Evolutionary conservation across 2,888 invertebrate genomes (phyloP), one percentile per base, ranked within the genome.

Genomic region (Cephus nigrinus): DNA sequence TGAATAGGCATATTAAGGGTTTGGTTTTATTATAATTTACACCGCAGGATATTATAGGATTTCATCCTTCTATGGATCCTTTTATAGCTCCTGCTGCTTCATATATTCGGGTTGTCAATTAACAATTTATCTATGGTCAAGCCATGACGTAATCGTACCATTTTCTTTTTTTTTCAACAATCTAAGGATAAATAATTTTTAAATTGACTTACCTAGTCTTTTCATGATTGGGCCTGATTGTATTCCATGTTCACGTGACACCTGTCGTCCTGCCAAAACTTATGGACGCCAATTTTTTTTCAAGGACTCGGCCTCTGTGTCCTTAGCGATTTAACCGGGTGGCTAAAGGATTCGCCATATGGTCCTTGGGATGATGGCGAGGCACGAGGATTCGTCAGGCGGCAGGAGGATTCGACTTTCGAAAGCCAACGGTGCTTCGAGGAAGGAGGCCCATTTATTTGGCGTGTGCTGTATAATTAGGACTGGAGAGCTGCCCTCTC

Each of bases 281-380:
- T 15, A 55, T 5, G 23, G 80, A 81, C 80, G 80, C 77, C 76
- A 78, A 81, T 76, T 81, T 73, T 81, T 73, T 81, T 78, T 80
- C 81, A 84, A 82, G 83, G 83, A 83, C 84, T 84, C 81, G 31
- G 68, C 73, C n/a, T 75, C 75, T 80, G 82, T 78, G 84, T 83
- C 84, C 81, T 82, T 77, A 83, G 83, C 80, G 84, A 87, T 85
- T 85, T 86, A 78, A 77, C 75, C 80, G 82, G 81, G 82, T 84
- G 83, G 86, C 84, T 83, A 89, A 90, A 90, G 89, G 88, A 90
- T 90, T 90, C 89, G 89, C 90, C 90, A 90, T 91, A 91, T 90
- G 90, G 90, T 85, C 83, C 78, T 81, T 85, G 74, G 69, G 78
- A 74, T 40, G 72, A 78, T 82, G 82, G 68, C 82, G 85, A 75